phyloP scores from a whole-genome alignment of 2,888 invertebrate species.

The Cartodere bifasciata region DNA sequence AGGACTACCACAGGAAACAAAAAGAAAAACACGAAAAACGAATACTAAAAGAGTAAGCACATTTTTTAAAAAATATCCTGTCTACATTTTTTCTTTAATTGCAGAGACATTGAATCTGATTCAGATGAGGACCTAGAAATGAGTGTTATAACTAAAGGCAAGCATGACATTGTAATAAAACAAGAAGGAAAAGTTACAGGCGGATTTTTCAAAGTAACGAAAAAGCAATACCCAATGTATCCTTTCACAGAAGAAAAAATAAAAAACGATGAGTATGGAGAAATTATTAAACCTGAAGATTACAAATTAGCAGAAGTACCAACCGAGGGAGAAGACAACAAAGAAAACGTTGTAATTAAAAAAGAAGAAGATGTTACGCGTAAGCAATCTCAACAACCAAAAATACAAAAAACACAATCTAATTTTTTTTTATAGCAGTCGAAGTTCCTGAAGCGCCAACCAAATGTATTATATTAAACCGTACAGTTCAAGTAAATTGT shows the following conservation, averaged over 20 bases:
- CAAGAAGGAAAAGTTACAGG: constrained; percentile 50
- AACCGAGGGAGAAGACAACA: constrained; percentile 53
- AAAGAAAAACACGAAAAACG: constrained; percentile 35
- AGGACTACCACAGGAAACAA: constrained; percentile 58
- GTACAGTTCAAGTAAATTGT: constrained; percentile 69
- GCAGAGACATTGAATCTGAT: constrained; percentile 65
- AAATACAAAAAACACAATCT: neutral
- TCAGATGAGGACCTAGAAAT: constrained; percentile 76
- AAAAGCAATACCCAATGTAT: constrained; percentile 94
- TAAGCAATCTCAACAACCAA: constrained; percentile 11
- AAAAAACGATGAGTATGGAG: constrained; percentile 92
- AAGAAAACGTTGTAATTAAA: constrained; percentile 52
- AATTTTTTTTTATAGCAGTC: constrained; percentile 17
- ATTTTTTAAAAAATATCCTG: neutral
- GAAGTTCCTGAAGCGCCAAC: constrained; percentile 70
- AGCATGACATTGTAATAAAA: constrained; percentile 81
- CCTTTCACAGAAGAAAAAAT: constrained; percentile 87
- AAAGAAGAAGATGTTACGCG: constrained; percentile 37
- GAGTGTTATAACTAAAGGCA: constrained; percentile 63
- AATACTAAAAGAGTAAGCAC: constrained; percentile 26
- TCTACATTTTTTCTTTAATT: constrained; percentile 32
- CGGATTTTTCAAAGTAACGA: constrained; percentile 77
- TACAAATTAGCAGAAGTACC: constrained; percentile 69
- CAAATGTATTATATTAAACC: constrained; percentile 67
- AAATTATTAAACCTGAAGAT: constrained; percentile 85